Percentiles rank a stretch among this genome's conserved stretches.
Conservation (phyloP, 2,888 invertebrate genomes). For the Tachina fera region DNA sequence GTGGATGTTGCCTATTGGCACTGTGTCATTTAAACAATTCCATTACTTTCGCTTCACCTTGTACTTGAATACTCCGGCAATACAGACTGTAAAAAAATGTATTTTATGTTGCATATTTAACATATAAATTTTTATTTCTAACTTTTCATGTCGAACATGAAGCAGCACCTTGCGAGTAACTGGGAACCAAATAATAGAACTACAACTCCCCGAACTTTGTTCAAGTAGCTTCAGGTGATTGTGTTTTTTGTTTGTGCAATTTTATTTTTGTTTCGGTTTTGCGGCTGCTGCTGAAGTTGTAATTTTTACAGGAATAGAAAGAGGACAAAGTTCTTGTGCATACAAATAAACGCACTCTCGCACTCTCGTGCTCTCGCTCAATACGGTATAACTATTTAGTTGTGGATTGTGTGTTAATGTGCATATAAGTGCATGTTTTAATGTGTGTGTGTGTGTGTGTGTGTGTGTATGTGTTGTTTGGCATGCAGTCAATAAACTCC, state of each 20-base stretch:
- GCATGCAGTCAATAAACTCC: slow-evolving; percentile 67
- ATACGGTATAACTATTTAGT: background rate
- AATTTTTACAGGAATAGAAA: slow-evolving; percentile 9
- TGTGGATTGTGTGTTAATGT: background rate
- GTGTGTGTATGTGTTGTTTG: slow-evolving; percentile 5
- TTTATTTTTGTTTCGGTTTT: background rate
- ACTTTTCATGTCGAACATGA: slow-evolving; percentile 62
- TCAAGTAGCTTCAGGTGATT: slow-evolving; percentile 52
- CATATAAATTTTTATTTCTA: slow-evolving; percentile 49
- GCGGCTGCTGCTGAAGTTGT: slow-evolving; percentile 10
- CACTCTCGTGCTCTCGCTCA: background rate
- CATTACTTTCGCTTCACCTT: too few relatives aligned
- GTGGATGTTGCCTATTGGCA: too few relatives aligned
- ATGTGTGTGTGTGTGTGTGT: background rate
- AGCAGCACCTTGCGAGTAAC: slow-evolving; percentile 36
- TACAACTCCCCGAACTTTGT: slow-evolving; percentile 44
- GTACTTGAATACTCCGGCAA: background rate
- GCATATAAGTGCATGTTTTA: background rate
- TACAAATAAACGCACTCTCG: background rate
- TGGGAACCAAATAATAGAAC: slow-evolving; percentile 14
- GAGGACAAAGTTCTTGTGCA: slow-evolving; percentile 53
- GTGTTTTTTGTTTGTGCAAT: background rate
- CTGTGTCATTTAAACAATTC: too few relatives aligned
- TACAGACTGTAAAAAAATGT: slow-evolving; percentile 4
- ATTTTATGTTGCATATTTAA: slow-evolving; percentile 45